Evolutionary conservation across 2,888 invertebrate genomes (phyloP).

Genomic region (Trachelus troglodyta): DNA sequence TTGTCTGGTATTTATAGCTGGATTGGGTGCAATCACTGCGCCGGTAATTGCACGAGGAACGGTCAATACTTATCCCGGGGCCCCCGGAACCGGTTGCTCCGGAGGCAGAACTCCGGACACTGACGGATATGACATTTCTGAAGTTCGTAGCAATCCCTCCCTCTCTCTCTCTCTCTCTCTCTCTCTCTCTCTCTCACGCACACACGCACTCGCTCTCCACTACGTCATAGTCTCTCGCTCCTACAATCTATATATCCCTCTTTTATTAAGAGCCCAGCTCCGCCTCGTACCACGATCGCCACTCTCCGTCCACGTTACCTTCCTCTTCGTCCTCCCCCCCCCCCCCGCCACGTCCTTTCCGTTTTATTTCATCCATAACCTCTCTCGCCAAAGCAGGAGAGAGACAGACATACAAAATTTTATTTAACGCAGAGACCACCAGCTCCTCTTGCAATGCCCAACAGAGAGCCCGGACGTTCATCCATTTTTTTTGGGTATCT

Average conservation of each 20-base stretch:
- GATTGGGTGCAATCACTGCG: slow-evolving; percentile 40
- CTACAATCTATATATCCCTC: not conserved
- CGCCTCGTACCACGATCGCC: not conserved
- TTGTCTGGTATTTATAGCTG: slow-evolving; percentile 38
- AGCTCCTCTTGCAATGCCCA: too few relatives aligned
- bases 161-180: slow-evolving; percentile 10
- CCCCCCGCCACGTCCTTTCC: slow-evolving; percentile 12
- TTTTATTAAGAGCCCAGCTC: not conserved
- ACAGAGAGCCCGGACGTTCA: not conserved
- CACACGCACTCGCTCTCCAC: slow-evolving; percentile 6
- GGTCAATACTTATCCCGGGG: slow-evolving; percentile 8
- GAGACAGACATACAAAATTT: not conserved
- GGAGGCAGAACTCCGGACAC: slow-evolving; percentile 43
- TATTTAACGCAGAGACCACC: not conserved
- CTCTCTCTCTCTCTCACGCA: not conserved
- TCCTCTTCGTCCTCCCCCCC: not conserved
- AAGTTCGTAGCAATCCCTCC: slow-evolving; percentile 39
- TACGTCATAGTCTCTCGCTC: not conserved
- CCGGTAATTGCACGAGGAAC: slow-evolving; percentile 39
- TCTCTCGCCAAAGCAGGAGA: not conserved
- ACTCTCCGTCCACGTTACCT: not conserved
- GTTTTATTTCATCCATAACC: not conserved
- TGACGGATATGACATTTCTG: slow-evolving; percentile 64
- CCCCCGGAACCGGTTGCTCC: slow-evolving; percentile 37
- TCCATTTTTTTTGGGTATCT: not conserved